Conservation (phyloP, 92 coral and sea anemone genomes). For the Zoanthus sociatus region DNA sequence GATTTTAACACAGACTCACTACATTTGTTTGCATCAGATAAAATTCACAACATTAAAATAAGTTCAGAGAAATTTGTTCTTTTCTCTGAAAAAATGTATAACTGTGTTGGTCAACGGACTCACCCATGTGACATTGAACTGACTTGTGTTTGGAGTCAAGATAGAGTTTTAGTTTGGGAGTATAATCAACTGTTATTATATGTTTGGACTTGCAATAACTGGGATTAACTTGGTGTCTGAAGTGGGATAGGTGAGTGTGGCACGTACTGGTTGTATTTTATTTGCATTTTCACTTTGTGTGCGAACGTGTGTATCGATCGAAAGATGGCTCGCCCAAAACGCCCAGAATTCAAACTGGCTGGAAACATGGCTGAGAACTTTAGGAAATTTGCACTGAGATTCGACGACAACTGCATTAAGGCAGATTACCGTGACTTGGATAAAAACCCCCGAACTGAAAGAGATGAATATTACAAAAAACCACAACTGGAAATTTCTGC, state of each 20-base stretch:
- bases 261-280: neutral
- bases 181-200: neutral
- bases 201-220: neutral
- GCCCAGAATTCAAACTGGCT: neutral
- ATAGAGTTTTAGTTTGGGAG: neutral
- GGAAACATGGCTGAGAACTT: neutral
- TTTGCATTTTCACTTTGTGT: neutral
- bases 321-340: neutral
- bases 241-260: constrained; percentile 40
- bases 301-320: neutral
- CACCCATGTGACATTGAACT: constrained; percentile 5
- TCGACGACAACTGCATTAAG: constrained; percentile 62
- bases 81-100: too few relatives aligned
- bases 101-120: neutral
- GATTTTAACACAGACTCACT: neutral
- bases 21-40: too few relatives aligned
- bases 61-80: too few relatives aligned
- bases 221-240: constrained; percentile 44
- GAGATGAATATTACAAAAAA: constrained; percentile 46
- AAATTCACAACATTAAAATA: too few relatives aligned
- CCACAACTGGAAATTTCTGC: constrained; percentile 43
- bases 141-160: neutral
- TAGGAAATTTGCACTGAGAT: constrained; percentile 22
- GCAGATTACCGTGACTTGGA: constrained; percentile 50
- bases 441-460: constrained; percentile 56